These are phyloP conservation scores for Brotula barbata DNA, from an alignment of 2,797 vertebrate species.

Conservation along the genomic window DNA sequence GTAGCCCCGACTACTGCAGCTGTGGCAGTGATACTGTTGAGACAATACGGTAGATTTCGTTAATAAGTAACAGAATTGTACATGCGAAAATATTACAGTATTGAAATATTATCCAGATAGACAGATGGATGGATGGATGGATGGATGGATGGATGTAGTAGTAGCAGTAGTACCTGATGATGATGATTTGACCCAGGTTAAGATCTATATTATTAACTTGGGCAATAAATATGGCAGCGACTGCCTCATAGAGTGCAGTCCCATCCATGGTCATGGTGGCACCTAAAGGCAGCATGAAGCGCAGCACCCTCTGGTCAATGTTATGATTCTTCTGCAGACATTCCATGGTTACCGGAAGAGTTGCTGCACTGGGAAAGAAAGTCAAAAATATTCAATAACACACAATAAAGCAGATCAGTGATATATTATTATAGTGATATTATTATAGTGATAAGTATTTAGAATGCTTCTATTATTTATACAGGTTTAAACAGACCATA, in stretches of 20 bases:
- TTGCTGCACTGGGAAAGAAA: conserved; percentile 81
- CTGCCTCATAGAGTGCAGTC: conserved; percentile 84
- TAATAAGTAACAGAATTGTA: no score
- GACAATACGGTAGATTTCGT: neutral
- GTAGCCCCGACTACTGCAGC: neutral
- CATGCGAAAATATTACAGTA: no score
- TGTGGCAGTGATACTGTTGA: neutral
- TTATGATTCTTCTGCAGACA: conserved; percentile 85
- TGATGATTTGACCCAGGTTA: conserved; percentile 84
- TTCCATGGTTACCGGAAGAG: conserved; percentile 84
- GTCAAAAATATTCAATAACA: neutral
- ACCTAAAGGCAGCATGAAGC: conserved; percentile 83
- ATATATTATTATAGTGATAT: no score
- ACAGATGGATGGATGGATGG: neutral
- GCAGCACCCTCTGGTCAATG: conserved; percentile 83
- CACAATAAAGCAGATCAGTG: no score
- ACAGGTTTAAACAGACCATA: no score
- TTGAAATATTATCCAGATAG: neutral
- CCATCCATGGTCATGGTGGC: conserved; percentile 90
- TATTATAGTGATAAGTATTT: no score
- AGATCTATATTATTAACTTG: conserved; percentile 86
- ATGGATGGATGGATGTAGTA: neutral
- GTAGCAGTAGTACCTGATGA: conserved; percentile 83
- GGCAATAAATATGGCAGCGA: conserved; percentile 87
- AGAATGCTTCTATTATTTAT: no score